Conservation (phyloP, 2,113 vertebrate species). For the Meriones unguiculatus region DNA sequence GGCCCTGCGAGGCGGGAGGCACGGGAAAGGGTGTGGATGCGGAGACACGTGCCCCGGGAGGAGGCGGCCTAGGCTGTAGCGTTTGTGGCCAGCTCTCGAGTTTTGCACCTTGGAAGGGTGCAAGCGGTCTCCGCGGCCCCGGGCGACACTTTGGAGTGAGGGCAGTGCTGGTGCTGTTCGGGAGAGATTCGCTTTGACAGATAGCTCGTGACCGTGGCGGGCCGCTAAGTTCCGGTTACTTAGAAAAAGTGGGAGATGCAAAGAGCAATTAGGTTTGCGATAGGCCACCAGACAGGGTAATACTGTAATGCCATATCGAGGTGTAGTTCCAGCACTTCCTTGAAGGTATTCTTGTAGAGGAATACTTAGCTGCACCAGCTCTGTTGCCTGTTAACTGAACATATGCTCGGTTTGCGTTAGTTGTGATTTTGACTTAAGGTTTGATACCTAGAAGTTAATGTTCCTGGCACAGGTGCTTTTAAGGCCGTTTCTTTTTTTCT, state of each 20-base stretch:
- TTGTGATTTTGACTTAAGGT: background rate
- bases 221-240: background rate
- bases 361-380: background rate
- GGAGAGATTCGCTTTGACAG: background rate
- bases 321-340: background rate
- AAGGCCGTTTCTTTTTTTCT: slow-evolving; percentile 63
- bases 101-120: slow-evolving; percentile 11
- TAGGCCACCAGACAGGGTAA: background rate
- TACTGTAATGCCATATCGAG: background rate
- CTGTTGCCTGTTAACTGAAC: background rate
- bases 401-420: background rate
- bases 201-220: background rate
- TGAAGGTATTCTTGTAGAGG: background rate
- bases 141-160: background rate
- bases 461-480: slow-evolving; percentile 29
- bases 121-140: background rate
- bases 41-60: slow-evolving; percentile 48
- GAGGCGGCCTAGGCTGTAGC: background rate
- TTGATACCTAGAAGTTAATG: background rate
- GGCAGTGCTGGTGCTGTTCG: background rate
- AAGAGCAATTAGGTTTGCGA: background rate
- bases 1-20: background rate
- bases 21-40: background rate
- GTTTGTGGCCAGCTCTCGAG: background rate
- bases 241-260: background rate